These are phyloP conservation scores for Calvadosia cruxmelitensis DNA, from an alignment of 30 jellyfish, hydroid and myxozoan genomes.

Conservation along the genomic window DNA sequence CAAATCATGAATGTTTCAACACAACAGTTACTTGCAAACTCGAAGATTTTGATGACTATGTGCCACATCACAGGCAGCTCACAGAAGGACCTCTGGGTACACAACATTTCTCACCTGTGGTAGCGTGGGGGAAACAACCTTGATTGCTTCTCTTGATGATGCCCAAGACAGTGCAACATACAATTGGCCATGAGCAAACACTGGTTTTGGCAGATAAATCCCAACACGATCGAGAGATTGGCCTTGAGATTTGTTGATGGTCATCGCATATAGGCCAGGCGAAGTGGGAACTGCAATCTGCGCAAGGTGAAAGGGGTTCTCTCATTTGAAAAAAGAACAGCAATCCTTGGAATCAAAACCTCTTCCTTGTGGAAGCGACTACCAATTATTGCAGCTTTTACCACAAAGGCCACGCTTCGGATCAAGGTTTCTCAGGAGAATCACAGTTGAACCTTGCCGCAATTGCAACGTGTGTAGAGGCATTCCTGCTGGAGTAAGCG, in stretches of 20 bases:
- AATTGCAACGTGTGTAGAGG: background rate
- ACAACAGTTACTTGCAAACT: too few species aligned
- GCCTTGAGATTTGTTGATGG: background rate
- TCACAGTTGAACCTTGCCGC: background rate
- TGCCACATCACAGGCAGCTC: too few species aligned
- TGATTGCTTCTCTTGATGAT: too few species aligned
- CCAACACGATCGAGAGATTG: slow-evolving; percentile 2
- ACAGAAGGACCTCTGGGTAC: too few species aligned
- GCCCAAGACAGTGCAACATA: slow-evolving; percentile 2
- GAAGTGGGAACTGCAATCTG: background rate
- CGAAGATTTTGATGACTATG: too few species aligned
- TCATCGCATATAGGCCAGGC: background rate
- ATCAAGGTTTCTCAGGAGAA: background rate
- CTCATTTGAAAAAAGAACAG: background rate
- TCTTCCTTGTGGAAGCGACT: background rate
- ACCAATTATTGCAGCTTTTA: background rate
- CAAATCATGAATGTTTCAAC: too few species aligned
- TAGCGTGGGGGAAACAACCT: too few species aligned
- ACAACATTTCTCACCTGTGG: too few species aligned
- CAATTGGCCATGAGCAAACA: background rate
- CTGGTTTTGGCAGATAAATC: background rate
- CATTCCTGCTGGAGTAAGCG: background rate
- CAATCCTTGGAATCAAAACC: background rate
- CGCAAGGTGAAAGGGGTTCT: background rate
- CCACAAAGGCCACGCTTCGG: slow-evolving; percentile 1